Evolutionary conservation across 2,797 vertebrate genomes (phyloP).

Genomic region (Galago senegalensis): DNA sequence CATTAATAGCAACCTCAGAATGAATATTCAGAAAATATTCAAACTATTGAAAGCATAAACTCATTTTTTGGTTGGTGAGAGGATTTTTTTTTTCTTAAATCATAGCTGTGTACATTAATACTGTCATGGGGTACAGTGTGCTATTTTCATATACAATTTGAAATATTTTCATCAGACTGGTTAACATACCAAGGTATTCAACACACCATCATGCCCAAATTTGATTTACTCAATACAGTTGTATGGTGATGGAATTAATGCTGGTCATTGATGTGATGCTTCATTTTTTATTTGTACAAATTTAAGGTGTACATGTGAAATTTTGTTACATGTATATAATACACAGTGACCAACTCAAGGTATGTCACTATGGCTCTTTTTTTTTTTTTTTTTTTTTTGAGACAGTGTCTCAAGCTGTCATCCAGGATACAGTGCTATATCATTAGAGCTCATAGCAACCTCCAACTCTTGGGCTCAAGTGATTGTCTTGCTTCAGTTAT

Average conservation of each 20-base stretch:
- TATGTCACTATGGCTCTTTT: not conserved
- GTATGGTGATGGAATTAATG: not conserved
- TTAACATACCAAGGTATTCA: not conserved
- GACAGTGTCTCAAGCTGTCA: too few relatives aligned
- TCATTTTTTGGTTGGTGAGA: not conserved
- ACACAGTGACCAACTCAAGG: not conserved
- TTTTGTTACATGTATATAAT: not conserved
- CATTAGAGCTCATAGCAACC: too few relatives aligned
- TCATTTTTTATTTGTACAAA: not conserved
- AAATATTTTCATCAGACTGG: too few relatives aligned
- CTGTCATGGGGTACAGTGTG: too few relatives aligned
- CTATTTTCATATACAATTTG: too few relatives aligned
- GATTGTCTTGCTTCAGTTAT: too few relatives aligned
- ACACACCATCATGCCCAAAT: not conserved
- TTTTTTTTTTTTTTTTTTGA: too few relatives aligned
- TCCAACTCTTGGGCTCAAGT: too few relatives aligned
- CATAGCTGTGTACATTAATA: too few relatives aligned
- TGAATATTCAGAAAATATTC: not conserved
- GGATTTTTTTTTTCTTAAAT: not conserved
- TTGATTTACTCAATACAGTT: constrained; percentile 2
- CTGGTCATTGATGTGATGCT: not conserved
- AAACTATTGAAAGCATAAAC: not conserved
- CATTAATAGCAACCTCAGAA: not conserved
- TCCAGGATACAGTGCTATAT: too few relatives aligned
- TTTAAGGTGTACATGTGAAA: not conserved